A percentile compares a stretch with the other conserved stretches of the same genome.
phyloP scores from a whole-genome alignment of 1,140 invertebrate genomes.

The Sipha flava region DNA sequence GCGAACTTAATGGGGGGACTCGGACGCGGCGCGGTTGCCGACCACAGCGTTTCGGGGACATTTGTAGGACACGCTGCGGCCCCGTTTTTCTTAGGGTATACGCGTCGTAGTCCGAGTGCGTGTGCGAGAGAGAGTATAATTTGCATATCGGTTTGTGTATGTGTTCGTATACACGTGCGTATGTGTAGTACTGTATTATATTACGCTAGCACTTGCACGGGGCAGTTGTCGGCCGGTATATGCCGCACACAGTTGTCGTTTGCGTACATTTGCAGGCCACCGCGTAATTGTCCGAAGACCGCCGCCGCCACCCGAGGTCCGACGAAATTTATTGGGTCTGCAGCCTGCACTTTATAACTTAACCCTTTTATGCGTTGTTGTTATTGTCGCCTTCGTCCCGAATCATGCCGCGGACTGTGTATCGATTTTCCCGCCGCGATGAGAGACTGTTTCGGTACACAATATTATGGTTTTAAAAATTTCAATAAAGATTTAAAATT shows the following conservation, averaged over 20 bases:
- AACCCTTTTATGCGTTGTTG: neutral
- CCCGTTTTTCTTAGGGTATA: neutral
- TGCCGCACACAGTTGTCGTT: no score
- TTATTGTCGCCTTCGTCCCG: neutral
- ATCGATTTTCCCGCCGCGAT: no score
- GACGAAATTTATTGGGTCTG: neutral
- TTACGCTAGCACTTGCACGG: no score
- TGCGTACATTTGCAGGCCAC: neutral
- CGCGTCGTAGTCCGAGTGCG: no score
- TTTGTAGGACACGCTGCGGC: neutral
- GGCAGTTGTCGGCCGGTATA: no score
- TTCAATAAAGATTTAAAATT: no score
- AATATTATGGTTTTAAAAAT: no score
- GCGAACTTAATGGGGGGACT: neutral
- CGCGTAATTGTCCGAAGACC: conserved; percentile 11
- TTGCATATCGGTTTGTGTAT: no score
- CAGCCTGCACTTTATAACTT: neutral
- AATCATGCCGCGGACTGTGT: no score
- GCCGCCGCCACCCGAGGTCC: neutral
- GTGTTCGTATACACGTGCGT: no score
- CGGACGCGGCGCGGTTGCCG: neutral
- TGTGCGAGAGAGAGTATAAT: no score
- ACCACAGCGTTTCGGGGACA: neutral
- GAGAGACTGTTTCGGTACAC: no score
- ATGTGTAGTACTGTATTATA: neutral